Evolutionary conservation across 2,797 vertebrate species (phyloP).

Genomic region (Buphagus erythrorhynchus): DNA sequence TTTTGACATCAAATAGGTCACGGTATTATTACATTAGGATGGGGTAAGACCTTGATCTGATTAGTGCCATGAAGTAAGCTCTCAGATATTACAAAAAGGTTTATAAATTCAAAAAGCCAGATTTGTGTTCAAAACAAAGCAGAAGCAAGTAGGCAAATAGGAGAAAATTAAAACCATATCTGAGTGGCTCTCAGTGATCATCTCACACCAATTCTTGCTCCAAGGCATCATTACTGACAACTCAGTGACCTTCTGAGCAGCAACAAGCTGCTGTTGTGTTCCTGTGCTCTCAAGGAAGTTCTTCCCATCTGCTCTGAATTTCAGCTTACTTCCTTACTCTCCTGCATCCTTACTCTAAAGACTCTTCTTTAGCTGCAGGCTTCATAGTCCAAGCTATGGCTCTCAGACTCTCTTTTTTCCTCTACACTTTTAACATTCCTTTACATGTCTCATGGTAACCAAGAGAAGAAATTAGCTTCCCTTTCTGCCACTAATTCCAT

Average conservation of each 20-base stretch:
- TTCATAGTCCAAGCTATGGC: neutral
- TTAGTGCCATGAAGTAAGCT: neutral
- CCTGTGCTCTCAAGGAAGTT: neutral
- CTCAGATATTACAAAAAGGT: neutral
- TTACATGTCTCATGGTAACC: neutral
- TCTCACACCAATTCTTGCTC: neutral
- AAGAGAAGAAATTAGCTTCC: neutral
- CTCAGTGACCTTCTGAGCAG: neutral
- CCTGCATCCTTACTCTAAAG: neutral
- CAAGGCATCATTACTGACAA: neutral
- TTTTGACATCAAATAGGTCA: neutral
- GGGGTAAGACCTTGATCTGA: neutral
- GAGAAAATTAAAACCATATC: neutral
- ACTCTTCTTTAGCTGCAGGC: neutral
- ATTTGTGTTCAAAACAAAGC: neutral
- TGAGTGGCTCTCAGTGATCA: neutral
- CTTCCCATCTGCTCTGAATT: neutral
- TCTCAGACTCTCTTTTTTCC: neutral
- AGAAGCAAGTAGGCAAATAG: neutral
- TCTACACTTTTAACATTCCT: neutral
- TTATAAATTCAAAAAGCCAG: neutral
- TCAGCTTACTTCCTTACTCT: neutral
- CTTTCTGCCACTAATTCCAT: neutral
- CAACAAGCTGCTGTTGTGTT: neutral
- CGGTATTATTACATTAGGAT: neutral